Conservation (phyloP, 2,888 invertebrate species). For the Arge pagana region DNA sequence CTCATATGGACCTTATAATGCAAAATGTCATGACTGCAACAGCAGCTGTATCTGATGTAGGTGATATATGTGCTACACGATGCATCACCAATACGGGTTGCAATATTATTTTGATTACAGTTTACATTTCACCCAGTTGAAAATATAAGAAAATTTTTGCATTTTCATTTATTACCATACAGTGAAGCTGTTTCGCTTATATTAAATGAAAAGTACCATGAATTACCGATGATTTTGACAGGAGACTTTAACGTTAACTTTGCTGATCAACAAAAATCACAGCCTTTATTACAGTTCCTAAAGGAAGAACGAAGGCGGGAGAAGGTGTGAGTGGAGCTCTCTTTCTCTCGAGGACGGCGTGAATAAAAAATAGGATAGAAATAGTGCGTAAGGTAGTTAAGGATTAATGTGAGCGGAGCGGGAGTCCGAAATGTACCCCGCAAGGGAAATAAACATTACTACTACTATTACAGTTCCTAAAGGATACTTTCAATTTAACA, state of each 20-base stretch:
- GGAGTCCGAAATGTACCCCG: no score
- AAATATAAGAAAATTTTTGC: slow-evolving; percentile 18
- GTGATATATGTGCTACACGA: slow-evolving; percentile 20
- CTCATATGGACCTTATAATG: slow-evolving; percentile 15
- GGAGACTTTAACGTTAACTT: slow-evolving; percentile 1
- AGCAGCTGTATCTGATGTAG: no score
- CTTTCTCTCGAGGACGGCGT: no score
- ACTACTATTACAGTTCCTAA: neutral
- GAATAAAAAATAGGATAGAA: no score
- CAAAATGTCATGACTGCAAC: neutral
- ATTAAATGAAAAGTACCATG: neutral
- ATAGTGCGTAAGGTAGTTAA: no score
- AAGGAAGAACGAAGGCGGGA: no score
- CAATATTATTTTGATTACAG: slow-evolving; percentile 12
- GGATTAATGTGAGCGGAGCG: no score
- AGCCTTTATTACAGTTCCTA: no score
- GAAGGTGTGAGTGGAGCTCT: no score
- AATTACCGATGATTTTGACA: neutral
- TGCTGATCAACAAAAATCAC: no score
- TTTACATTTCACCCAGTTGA: slow-evolving; percentile 22
- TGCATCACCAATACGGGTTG: slow-evolving; percentile 16
- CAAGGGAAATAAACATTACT: no score
- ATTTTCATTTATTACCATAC: neutral
- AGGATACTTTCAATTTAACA: slow-evolving; percentile 6
- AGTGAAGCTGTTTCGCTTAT: neutral